Evolutionary conservation across 1,140 invertebrate genomes (phyloP).

Genomic region (Drosophila teissieri): DNA sequence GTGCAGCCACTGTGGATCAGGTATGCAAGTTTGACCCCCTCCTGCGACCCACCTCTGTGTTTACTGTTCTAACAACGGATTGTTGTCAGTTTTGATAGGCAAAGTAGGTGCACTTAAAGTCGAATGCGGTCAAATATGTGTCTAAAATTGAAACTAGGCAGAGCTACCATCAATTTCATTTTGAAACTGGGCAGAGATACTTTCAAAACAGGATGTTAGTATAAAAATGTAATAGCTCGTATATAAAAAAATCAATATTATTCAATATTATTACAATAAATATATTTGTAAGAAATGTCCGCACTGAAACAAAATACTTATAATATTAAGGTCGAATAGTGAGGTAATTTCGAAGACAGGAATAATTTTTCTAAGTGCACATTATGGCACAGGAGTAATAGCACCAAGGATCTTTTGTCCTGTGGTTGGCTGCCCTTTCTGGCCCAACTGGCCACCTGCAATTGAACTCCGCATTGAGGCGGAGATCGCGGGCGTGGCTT

Average conservation of each 20-base stretch:
- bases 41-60: not conserved
- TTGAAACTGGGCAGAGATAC: too few species aligned
- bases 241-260: too few species aligned
- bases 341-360: not conserved
- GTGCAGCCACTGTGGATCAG: conserved; percentile 44
- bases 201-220: too few species aligned
- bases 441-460: conserved; percentile 21
- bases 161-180: too few species aligned
- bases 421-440: conserved; percentile 15
- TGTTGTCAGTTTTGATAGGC: conserved; percentile 63
- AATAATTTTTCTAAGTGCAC: not conserved
- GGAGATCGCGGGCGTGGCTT: conserved; percentile 17
- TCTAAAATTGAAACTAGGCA: too few species aligned
- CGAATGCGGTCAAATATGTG: not conserved
- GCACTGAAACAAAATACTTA: not conserved
- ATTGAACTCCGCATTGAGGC: conserved; percentile 1
- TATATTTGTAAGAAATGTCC: too few species aligned
- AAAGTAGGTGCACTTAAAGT: conserved; percentile 9
- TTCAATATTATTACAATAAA: too few species aligned
- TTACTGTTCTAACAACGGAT: conserved; percentile 39
- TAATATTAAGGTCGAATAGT: not conserved
- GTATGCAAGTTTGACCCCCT: conserved; percentile 41
- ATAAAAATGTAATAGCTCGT: too few species aligned
- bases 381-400: conserved; percentile 36
- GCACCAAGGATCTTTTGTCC: conserved; percentile 32